A percentile compares a stretch with the other conserved stretches of the same genome.
Evolutionary conservation across 2,888 invertebrate genomes (phyloP).

Genomic region (Melanchra persicariae): DNA sequence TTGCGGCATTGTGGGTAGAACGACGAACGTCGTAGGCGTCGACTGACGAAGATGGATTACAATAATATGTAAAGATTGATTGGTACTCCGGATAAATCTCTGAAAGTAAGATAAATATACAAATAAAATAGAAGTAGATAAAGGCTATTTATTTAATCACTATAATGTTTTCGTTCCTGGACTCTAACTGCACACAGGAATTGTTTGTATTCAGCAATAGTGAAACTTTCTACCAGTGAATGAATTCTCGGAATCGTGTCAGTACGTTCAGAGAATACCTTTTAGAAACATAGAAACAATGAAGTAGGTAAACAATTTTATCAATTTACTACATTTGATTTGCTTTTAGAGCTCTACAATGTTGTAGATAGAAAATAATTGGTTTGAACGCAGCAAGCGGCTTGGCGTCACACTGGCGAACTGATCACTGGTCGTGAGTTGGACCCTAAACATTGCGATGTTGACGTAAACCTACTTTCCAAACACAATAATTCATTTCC

Average conservation of each 20-base stretch:
- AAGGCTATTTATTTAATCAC: constrained; percentile 1
- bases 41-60: constrained; percentile 63
- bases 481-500: neutral
- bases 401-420: neutral
- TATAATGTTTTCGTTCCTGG: neutral
- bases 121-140: constrained; percentile 13
- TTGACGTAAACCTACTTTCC: neutral
- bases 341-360: neutral
- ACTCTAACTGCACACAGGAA: too few species aligned
- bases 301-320: too few species aligned
- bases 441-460: neutral
- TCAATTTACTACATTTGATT: too few species aligned
- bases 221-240: too few species aligned
- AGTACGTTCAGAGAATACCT: too few species aligned
- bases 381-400: neutral
- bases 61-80: constrained; percentile 58
- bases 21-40: constrained; percentile 55
- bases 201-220: too few species aligned
- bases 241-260: too few species aligned
- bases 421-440: neutral
- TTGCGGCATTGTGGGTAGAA: constrained; percentile 51
- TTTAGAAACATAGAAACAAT: too few species aligned
- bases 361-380: neutral
- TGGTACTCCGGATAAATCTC: constrained; percentile 54
- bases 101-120: constrained; percentile 44